Percentiles rank a stretch among this genome's conserved stretches.
Evolutionary conservation across 2,888 invertebrate genomes (phyloP).

Genomic region (Nudaria mundana): DNA sequence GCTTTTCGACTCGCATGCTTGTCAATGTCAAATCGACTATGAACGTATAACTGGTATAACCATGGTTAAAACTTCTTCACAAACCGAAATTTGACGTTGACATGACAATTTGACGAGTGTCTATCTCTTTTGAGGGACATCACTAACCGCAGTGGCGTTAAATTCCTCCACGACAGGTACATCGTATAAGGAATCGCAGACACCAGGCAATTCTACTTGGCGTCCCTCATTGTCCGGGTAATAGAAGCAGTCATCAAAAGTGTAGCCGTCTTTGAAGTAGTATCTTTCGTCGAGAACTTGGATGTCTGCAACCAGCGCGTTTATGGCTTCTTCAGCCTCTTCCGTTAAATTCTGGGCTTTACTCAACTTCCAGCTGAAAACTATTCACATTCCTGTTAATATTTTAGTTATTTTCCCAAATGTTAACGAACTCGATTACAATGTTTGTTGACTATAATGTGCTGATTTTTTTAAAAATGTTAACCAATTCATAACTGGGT

Average conservation of each 20-base stretch:
- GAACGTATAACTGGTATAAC: no score
- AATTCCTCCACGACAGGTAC: constrained; percentile 46
- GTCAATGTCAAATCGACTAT: no score
- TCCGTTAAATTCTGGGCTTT: constrained; percentile 34
- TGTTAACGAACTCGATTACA: no score
- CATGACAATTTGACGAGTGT: no score
- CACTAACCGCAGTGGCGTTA: constrained; percentile 42
- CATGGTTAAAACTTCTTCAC: no score
- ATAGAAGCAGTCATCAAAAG: constrained; percentile 56
- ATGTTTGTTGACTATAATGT: no score
- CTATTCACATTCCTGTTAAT: constrained; percentile 35
- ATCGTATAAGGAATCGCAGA: constrained; percentile 41
- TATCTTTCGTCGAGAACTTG: constrained; percentile 53
- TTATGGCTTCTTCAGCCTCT: constrained; percentile 33
- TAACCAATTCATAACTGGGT: neutral
- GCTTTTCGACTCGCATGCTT: no score
- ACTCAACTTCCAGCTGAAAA: constrained; percentile 63
- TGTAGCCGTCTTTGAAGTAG: constrained; percentile 46
- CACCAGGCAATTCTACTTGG: constrained; percentile 52
- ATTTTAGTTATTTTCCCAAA: no score
- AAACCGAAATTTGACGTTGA: no score
- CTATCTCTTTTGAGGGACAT: no score
- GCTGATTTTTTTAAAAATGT: neutral
- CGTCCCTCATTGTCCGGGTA: constrained; percentile 66
- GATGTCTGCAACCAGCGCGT: constrained; percentile 37